Base-by-base conservation (phyloP, 2,113 vertebrate species). In the Candoia aspera region DNA sequence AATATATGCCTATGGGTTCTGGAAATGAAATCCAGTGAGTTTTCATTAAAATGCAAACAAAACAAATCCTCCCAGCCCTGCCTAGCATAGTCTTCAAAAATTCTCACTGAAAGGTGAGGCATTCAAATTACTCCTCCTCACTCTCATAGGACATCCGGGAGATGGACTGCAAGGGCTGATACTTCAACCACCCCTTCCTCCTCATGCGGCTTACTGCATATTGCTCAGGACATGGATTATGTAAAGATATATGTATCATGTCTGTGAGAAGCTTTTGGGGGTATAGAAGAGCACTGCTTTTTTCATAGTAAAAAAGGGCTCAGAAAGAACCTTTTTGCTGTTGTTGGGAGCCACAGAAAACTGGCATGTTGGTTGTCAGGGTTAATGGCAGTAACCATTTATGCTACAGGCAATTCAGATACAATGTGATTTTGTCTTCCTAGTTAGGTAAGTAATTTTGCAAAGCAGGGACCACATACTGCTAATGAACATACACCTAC, bases 391-490 rank as follows among this genome's bases (percentile, higher is more conserved):
- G 64, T 62, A 89, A 95, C 73, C 15, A 5, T 93, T 95, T 93
- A 93, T 93, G 93, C 88, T 96, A 94, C 90, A 95, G 95, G 94
- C 92, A 93, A 89, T 96, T 96, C 84, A 96, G 95, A 94, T 89
- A 57, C 92, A 46, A 95, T 8, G 62, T 92, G 46, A 95, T 8
- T 13, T 37, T 62, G 37, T 96, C 24, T 93, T 90, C 64, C 60
- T 94, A 91, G 55, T 3, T 42, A 46, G 53, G 29, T 53, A 79
- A 68, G n/a, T 86, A 12, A 62, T 94, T 96, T 95, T 92, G 91
- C 95, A 93, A 95, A 95, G 73, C 89, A 90, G 92, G 92, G 86
- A 91, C 87, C 93, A 93, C 92, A 87, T 73, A 83, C 46, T n/a
- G 91, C 89, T 94, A 95, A 94, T 93, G 93, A 95, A 94, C 57